These are phyloP conservation scores for Himalopsyche japonica DNA, from an alignment of 2,888 invertebrate genomes.

Conservation along the genomic window DNA sequence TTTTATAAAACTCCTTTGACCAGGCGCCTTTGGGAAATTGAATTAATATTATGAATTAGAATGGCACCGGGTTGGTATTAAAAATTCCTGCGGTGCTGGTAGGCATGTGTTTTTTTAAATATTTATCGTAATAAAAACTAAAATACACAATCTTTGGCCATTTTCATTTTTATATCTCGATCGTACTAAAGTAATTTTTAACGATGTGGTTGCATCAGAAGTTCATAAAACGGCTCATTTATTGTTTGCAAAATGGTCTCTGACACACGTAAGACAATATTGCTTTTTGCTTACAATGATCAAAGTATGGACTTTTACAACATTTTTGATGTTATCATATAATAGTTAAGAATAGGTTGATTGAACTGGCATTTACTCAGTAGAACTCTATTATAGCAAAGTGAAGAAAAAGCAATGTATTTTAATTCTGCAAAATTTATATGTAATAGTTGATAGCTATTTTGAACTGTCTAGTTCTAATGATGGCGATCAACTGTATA, in stretches of 20 bases:
- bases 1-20: not conserved
- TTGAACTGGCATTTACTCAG: too few relatives aligned
- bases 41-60: not conserved
- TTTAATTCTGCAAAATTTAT: too few relatives aligned
- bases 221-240: not conserved
- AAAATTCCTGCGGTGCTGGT: not conserved
- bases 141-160: not conserved
- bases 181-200: not conserved
- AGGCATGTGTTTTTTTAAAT: not conserved
- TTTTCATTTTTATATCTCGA: not conserved
- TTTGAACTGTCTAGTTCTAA: too few relatives aligned
- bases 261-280: not conserved
- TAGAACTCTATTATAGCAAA: too few relatives aligned
- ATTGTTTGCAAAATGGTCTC: not conserved
- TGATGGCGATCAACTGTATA: too few relatives aligned
- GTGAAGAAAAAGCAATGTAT: too few relatives aligned
- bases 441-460: too few relatives aligned
- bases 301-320: too few relatives aligned
- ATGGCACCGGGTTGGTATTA: not conserved
- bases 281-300: too few relatives aligned
- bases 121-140: not conserved
- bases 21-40: not conserved
- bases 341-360: too few relatives aligned
- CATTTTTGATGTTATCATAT: too few relatives aligned
- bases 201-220: not conserved